A percentile compares a stretch with the other conserved stretches of the same genome.
These are phyloP conservation scores for Drosophila nr. perissopoda DNA, from an alignment of 2,888 invertebrate species.

Conservation along the genomic window DNA sequence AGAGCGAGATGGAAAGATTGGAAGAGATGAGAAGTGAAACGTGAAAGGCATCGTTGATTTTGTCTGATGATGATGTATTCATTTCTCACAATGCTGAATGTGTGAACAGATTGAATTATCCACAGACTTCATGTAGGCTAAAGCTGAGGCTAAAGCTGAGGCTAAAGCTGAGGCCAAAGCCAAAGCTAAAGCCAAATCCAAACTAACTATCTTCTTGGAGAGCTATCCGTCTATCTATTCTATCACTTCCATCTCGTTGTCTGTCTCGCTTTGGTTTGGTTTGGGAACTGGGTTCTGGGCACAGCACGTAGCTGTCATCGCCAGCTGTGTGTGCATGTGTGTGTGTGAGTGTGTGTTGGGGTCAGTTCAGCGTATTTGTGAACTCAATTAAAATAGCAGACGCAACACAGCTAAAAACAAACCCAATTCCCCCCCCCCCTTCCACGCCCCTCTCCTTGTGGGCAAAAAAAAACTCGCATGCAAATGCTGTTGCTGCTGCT, in stretches of 20 bases:
- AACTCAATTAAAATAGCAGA: slow-evolving; percentile 78
- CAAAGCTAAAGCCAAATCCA: slow-evolving; percentile 21
- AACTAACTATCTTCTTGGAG: slow-evolving; percentile 24
- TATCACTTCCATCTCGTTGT: slow-evolving; percentile 15
- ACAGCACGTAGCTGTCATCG: slow-evolving; percentile 77
- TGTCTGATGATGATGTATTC: slow-evolving; percentile 70
- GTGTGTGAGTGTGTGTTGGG: slow-evolving; percentile 24
- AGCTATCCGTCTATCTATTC: slow-evolving; percentile 22
- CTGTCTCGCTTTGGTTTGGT: slow-evolving; percentile 10
- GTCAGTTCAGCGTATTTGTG: slow-evolving; percentile 64
- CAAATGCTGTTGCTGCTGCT: slow-evolving; percentile 43
- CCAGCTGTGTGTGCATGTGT: slow-evolving; percentile 60
- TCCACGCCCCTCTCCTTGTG: not conserved
- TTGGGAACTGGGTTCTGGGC: slow-evolving; percentile 15
- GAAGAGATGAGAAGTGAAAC: slow-evolving; percentile 14
- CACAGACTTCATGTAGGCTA: slow-evolving; percentile 26
- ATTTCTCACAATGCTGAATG: slow-evolving; percentile 67
- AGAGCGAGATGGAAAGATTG: not conserved
- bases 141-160: not conserved
- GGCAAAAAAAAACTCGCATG: slow-evolving; percentile 39
- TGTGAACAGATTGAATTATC: slow-evolving; percentile 73
- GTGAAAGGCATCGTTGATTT: slow-evolving; percentile 57
- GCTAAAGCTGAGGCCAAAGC: not conserved
- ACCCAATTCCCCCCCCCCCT: not conserved
- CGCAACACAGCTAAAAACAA: slow-evolving; percentile 33